Evolutionary conservation across 2,888 invertebrate species (phyloP).

Genomic region (Lampropteryx suffumata): DNA sequence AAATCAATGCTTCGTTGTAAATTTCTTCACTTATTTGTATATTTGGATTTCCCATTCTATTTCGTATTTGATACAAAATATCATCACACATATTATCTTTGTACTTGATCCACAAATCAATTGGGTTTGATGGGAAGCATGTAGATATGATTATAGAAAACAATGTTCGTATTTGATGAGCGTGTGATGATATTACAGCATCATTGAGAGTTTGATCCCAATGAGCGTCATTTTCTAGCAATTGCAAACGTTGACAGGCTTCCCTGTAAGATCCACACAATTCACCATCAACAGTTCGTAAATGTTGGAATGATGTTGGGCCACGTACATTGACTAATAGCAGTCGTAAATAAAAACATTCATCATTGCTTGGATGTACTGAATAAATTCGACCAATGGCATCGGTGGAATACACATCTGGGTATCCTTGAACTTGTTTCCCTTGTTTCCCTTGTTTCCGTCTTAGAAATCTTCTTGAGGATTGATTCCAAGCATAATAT

Average conservation of each 20-base stretch:
- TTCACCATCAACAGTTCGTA: constrained; percentile 27
- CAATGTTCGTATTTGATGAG: constrained; percentile 42
- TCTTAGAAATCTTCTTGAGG: constrained; percentile 27
- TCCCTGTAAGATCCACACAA: constrained; percentile 34
- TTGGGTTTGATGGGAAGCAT: constrained; percentile 31
- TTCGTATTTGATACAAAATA: constrained; percentile 9
- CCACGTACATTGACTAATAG: constrained; percentile 33
- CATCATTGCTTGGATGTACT: constrained; percentile 33
- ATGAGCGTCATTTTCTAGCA: constrained; percentile 46
- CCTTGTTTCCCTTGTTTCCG: constrained; percentile 38
- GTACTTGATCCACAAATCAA: constrained; percentile 9
- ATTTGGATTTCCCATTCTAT: background rate
- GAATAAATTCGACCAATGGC: constrained; percentile 35
- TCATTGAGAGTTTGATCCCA: constrained; percentile 35
- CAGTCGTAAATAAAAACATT: constrained; percentile 36
- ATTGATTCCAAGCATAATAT: constrained; percentile 23
- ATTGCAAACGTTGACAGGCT: constrained; percentile 35
- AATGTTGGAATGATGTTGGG: constrained; percentile 28
- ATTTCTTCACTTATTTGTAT: constrained; percentile 1
- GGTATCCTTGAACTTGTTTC: constrained; percentile 23
- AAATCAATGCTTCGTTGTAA: constrained; percentile 30
- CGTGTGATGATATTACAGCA: constrained; percentile 33
- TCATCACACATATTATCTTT: constrained; percentile 13
- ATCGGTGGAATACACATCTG: constrained; percentile 30
- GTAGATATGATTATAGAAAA: constrained; percentile 43